A percentile compares a stretch with the other conserved stretches of the same genome.
phyloP scores from a whole-genome alignment of 1,140 invertebrate genomes.

The Drosophila triauraria region DNA sequence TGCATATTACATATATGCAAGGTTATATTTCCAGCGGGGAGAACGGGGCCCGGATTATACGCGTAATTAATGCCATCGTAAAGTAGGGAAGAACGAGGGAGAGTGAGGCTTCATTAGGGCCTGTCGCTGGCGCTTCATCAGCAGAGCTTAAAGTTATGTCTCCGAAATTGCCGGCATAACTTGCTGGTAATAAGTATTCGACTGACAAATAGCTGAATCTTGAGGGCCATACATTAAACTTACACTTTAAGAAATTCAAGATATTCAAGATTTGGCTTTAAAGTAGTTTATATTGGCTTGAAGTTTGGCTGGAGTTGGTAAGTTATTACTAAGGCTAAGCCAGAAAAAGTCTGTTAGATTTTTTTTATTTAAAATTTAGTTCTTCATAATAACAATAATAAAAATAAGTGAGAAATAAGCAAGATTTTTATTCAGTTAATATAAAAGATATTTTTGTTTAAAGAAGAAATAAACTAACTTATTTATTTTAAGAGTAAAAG shows the following conservation, averaged over 20 bases:
- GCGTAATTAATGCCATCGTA: slow-evolving; percentile 52
- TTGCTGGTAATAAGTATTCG: slow-evolving; percentile 22
- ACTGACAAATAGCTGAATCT: slow-evolving; percentile 24
- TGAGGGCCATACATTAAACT: neutral
- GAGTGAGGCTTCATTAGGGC: slow-evolving; percentile 39
- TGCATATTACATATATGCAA: slow-evolving; percentile 46
- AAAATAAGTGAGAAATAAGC: neutral
- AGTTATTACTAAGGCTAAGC: neutral
- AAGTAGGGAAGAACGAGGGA: neutral
- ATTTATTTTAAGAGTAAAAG: too few species aligned
- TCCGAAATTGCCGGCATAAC: slow-evolving; percentile 40
- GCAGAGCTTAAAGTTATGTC: slow-evolving; percentile 47
- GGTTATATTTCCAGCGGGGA: neutral
- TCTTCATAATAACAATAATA: too few species aligned
- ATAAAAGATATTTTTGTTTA: too few species aligned
- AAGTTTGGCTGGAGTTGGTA: neutral
- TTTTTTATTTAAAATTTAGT: too few species aligned
- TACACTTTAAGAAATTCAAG: slow-evolving; percentile 11
- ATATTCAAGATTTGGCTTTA: neutral
- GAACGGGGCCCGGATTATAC: slow-evolving; percentile 35
- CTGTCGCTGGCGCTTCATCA: slow-evolving; percentile 42
- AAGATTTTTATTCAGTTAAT: too few species aligned
- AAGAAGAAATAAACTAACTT: too few species aligned
- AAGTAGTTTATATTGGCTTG: too few species aligned
- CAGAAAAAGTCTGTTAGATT: too few species aligned